phyloP scores from a whole-genome alignment of 2,113 vertebrate genomes.

The Prolemur simus region DNA sequence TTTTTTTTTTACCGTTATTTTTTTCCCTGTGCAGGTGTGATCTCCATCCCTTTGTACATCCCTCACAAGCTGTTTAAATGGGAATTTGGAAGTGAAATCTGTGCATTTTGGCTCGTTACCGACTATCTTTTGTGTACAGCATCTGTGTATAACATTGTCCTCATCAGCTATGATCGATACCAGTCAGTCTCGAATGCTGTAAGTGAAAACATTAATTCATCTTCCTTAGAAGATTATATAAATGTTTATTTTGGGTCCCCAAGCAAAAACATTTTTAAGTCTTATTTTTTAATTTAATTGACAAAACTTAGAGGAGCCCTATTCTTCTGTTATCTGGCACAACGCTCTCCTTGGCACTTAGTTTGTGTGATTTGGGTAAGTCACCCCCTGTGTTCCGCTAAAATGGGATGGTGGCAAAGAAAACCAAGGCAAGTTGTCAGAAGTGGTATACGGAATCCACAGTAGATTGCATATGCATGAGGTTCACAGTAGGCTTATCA shows the following conservation, averaged over 20 bases:
- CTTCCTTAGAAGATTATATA: background rate
- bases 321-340: background rate
- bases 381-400: background rate
- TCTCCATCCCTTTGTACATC: slow-evolving; percentile 92
- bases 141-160: slow-evolving; percentile 93
- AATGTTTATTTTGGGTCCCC: background rate
- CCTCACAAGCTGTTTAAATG: slow-evolving; percentile 87
- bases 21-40: slow-evolving; percentile 82
- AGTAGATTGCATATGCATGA: background rate
- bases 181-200: slow-evolving; percentile 93
- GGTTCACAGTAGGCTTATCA: background rate
- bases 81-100: slow-evolving; percentile 86
- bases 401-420: background rate
- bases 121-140: slow-evolving; percentile 92
- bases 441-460: background rate
- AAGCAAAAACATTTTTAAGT: background rate
- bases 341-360: background rate
- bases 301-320: background rate
- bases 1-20: accelerated
- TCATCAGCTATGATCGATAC: slow-evolving; percentile 95
- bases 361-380: background rate
- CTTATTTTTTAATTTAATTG: background rate
- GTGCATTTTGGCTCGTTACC: slow-evolving; percentile 89
- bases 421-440: background rate
- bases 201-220: slow-evolving; percentile 79